These are phyloP conservation scores for Epinotia nisella DNA, from an alignment of 2,888 invertebrate species.

Conservation along the genomic window DNA sequence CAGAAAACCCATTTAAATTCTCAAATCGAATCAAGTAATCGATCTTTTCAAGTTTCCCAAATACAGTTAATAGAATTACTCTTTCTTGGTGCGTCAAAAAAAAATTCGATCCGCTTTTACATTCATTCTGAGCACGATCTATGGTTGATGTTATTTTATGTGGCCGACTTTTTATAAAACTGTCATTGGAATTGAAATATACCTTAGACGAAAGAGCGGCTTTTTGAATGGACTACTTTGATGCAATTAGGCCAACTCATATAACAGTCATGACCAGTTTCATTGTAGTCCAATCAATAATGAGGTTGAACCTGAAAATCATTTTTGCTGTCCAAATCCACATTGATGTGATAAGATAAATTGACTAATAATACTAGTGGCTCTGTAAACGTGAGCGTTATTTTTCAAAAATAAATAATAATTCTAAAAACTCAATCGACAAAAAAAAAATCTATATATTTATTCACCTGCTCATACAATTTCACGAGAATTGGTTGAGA, in stretches of 20 bases:
- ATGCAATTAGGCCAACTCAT: too few relatives aligned
- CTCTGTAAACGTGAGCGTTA: too few relatives aligned
- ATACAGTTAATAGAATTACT: slow-evolving; percentile 43
- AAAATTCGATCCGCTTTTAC: slow-evolving; percentile 39
- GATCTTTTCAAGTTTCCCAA: slow-evolving; percentile 35
- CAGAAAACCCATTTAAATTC: slow-evolving; percentile 29
- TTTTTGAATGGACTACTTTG: too few relatives aligned
- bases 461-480: too few relatives aligned
- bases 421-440: too few relatives aligned
- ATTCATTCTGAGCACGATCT: slow-evolving; percentile 22
- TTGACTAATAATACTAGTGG: neutral
- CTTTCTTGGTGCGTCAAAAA: slow-evolving; percentile 35
- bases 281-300: neutral
- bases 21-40: slow-evolving; percentile 42
- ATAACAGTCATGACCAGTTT: neutral
- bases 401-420: too few relatives aligned
- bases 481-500: too few relatives aligned
- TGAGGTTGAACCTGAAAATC: neutral
- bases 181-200: too few relatives aligned
- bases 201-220: too few relatives aligned
- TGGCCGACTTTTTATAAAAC: too few relatives aligned
- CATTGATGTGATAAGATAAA: neutral
- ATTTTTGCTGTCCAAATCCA: neutral
- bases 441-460: too few relatives aligned
- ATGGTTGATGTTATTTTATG: too few relatives aligned